Percentiles rank a stretch among this genome's conserved stretches.
Evolutionary conservation across 2,797 vertebrate genomes (phyloP).

Genomic region (Lagodon rhomboides): DNA sequence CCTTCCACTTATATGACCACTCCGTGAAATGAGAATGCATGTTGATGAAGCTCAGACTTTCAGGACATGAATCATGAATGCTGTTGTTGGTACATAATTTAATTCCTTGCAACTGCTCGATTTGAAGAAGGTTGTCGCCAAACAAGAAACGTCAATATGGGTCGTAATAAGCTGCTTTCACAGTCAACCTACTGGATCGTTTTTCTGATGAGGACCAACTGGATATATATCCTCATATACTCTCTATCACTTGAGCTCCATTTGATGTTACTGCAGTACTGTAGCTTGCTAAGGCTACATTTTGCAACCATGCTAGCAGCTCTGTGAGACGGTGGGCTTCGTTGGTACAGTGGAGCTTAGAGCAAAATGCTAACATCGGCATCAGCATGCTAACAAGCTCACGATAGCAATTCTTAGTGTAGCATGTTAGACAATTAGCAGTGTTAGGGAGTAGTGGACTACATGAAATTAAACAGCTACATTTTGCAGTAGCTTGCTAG

Average conservation of each 20-base stretch:
- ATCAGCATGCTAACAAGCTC: background rate
- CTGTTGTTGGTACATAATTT: background rate
- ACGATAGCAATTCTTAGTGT: background rate
- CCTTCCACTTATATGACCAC: conserved; percentile 12
- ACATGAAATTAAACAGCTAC: no score
- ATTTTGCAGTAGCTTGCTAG: no score
- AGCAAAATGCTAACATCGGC: background rate
- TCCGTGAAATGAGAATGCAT: conserved; percentile 51
- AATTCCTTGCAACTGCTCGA: conserved; percentile 7
- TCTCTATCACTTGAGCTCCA: background rate
- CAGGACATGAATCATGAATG: background rate
- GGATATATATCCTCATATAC: background rate
- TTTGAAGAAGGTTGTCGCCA: background rate
- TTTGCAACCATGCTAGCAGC: background rate
- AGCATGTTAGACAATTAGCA: no score
- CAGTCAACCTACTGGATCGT: no score
- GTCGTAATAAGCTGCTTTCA: no score
- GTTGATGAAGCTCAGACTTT: conserved; percentile 14
- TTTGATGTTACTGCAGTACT: background rate
- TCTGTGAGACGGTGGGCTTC: no score
- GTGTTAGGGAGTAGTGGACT: no score
- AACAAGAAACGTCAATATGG: no score
- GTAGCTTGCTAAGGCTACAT: background rate
- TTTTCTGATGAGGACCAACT: no score
- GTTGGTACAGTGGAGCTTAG: background rate